Evolutionary conservation across 2,888 invertebrate genomes (phyloP).

Genomic region (Hipparchia semele): DNA sequence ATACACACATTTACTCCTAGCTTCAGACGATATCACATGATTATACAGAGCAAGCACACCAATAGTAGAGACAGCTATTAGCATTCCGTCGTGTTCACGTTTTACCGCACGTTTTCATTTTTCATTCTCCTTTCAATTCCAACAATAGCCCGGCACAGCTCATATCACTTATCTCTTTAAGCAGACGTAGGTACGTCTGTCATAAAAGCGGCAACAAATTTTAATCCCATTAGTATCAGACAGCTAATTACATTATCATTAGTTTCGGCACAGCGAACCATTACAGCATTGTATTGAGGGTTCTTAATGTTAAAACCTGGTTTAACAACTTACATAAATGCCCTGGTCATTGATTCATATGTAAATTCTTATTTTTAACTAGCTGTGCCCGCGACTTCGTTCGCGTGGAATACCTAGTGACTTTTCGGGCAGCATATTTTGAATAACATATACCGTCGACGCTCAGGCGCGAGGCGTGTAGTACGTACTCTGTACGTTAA

Average conservation of each 20-base stretch:
- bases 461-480: too few species aligned
- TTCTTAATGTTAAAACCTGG: too few species aligned
- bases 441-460: too few species aligned
- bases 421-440: too few species aligned
- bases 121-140: constrained; percentile 18
- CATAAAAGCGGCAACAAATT: constrained; percentile 42
- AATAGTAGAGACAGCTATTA: constrained; percentile 20
- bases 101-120: constrained; percentile 13
- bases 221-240: constrained; percentile 49
- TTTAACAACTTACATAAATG: too few species aligned
- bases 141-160: constrained; percentile 26
- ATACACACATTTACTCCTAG: background rate
- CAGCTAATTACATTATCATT: constrained; percentile 67
- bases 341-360: too few species aligned
- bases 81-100: constrained; percentile 14
- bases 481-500: too few species aligned
- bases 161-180: constrained; percentile 36
- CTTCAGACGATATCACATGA: constrained; percentile 8
- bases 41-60: constrained; percentile 5
- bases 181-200: constrained; percentile 34
- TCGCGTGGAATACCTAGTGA: too few species aligned
- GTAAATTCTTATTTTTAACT: too few species aligned
- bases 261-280: constrained; percentile 61
- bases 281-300: constrained; percentile 36
- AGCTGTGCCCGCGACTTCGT: too few species aligned